phyloP scores from a whole-genome alignment of 2,113 vertebrate genomes.

The Poeciliopsis occidentalis region DNA sequence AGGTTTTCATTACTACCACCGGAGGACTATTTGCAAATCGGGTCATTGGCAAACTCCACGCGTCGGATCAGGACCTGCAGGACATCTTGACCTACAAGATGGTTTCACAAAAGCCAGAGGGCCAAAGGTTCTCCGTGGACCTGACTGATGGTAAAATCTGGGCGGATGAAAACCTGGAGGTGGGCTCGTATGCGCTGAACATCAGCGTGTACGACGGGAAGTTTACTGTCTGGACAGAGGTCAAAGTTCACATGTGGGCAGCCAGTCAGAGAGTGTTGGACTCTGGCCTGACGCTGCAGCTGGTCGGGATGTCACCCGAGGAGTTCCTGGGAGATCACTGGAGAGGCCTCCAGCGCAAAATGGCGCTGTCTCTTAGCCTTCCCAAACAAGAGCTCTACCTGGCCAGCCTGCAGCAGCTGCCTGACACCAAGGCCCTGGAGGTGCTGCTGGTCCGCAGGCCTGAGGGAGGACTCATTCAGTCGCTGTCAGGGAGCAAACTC shows the following conservation, averaged over 20 bases:
- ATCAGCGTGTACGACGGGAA: constrained; percentile 91
- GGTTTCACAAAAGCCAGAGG: constrained; percentile 65
- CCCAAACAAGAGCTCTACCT: constrained; percentile 86
- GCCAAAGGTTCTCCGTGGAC: constrained; percentile 84
- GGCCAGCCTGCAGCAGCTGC: constrained; percentile 89
- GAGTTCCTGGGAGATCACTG: constrained; percentile 94
- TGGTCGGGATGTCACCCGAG: constrained; percentile 84
- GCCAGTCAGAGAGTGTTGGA: constrained; percentile 80
- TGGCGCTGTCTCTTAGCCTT: constrained; percentile 81
- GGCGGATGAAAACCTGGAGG: constrained; percentile 81
- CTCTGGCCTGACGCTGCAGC: constrained; percentile 83
- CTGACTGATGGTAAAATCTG: constrained; percentile 86
- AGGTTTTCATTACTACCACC: constrained; percentile 89
- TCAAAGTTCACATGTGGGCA: constrained; percentile 87
- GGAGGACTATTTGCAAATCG: constrained; percentile 79
- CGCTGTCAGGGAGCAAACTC: constrained; percentile 77
- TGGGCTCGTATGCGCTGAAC: constrained; percentile 86
- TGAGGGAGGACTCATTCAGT: constrained; percentile 63
- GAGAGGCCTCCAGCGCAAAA: constrained; percentile 88
- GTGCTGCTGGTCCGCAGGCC: constrained; percentile 82
- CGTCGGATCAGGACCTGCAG: constrained; percentile 90
- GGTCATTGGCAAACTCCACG: constrained; percentile 90
- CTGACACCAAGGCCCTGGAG: constrained; percentile 77
- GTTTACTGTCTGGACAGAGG: constrained; percentile 77
- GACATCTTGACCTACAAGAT: constrained; percentile 85